phyloP scores from a whole-genome alignment of 2,888 invertebrate genomes.

The Petrolisthes manimaculis region DNA sequence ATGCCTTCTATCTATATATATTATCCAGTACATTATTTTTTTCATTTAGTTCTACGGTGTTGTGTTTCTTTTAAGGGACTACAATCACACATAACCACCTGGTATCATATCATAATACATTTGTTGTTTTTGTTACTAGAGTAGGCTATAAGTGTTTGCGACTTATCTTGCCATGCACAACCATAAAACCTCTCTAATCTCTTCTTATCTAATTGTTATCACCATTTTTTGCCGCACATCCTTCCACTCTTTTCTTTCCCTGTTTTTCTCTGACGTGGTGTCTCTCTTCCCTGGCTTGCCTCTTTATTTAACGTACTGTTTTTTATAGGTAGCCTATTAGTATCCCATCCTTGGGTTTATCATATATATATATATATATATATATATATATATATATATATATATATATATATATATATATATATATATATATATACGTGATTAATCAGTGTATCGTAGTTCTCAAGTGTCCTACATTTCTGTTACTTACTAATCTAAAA shows the following conservation, averaged over 20 bases:
- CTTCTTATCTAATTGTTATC: not conserved
- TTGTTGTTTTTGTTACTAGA: not conserved
- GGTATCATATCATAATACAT: not conserved
- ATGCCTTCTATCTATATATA: too few species aligned
- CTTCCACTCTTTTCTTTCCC: not conserved
- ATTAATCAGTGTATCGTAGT: too few species aligned
- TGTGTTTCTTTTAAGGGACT: too few species aligned
- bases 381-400: constrained; percentile 15
- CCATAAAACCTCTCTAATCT: not conserved
- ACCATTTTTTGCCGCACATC: not conserved
- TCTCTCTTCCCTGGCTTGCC: not conserved
- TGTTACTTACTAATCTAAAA: too few species aligned
- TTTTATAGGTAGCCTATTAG: too few species aligned
- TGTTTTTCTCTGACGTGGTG: not conserved
- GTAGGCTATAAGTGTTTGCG: not conserved
- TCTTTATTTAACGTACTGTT: not conserved
- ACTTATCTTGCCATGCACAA: too few species aligned
- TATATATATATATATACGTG: not conserved
- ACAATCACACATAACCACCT: too few species aligned
- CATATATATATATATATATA: not conserved
- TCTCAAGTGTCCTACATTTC: too few species aligned
- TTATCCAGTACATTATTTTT: too few species aligned
- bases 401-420: not conserved
- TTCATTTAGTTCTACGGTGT: too few species aligned
- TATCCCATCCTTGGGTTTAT: not conserved